phyloP scores from a whole-genome alignment of 1,140 invertebrate genomes.

The Penaeus japonicus region DNA sequence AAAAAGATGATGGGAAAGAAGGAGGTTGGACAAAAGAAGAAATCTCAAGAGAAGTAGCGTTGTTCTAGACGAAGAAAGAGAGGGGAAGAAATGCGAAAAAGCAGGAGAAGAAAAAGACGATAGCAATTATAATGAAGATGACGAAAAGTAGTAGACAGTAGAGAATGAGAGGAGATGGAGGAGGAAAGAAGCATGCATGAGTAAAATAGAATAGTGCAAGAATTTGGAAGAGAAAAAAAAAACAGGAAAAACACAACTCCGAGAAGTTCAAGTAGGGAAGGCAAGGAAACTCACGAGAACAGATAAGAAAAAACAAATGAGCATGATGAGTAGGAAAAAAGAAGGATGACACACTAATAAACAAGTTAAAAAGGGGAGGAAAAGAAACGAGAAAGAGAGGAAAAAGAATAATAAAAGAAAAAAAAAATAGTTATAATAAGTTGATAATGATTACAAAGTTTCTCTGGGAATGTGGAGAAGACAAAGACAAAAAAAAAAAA shows the following conservation, averaged over 20 bases:
- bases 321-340: no score
- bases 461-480: not conserved
- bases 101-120: not conserved
- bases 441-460: not conserved
- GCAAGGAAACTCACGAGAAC: not conserved
- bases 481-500: not conserved
- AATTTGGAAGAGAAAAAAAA: not conserved
- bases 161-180: not conserved
- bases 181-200: not conserved
- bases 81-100: not conserved
- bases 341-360: not conserved
- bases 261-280: no score
- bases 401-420: not conserved
- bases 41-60: not conserved
- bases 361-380: not conserved
- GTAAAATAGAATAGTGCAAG: no score
- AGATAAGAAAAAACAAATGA: no score
- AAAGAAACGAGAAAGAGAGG: not conserved
- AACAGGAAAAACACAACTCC: not conserved
- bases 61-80: not conserved
- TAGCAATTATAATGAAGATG: not conserved
- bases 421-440: not conserved
- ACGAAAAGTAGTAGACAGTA: not conserved
- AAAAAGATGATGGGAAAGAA: not conserved
- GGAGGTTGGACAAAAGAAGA: not conserved